Evolutionary conservation across 2,888 invertebrate species (phyloP), one percentile per base, ranked within the genome.

Genomic region (Mactromeris polynyma): DNA sequence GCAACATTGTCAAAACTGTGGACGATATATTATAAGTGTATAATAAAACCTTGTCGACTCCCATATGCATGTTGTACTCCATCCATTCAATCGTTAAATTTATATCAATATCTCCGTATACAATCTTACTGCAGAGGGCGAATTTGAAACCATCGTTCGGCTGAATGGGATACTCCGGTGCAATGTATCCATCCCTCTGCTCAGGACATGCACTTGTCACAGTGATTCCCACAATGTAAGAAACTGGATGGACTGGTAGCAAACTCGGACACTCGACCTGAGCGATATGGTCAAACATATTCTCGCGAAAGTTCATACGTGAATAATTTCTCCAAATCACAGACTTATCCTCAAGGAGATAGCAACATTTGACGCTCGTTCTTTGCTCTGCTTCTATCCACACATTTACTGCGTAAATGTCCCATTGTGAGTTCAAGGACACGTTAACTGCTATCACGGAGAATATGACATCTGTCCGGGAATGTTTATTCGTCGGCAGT

Each of bases 1-100:
- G 21, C n/a, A 89, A 42, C 21, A 89, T n/a, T 46, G 42, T 17
- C 3, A 36, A 31, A 38, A 78, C 46, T 4, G 11, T 38, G 4
- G 64, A 17, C 14, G 89, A 81, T 42, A 86, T 26, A 36, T 89
- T 83, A 54, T 86, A 86, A 21, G 80, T 51, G 40, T 83, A 89
- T 33, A 81, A 19, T 11, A 89, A n/a, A 26, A 89, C 84, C 69
- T 81, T 79, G 42, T 73, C 77, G 31, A 89, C 86, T 21, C 86
- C 83, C 89, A 89, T 89, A 31, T 83, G 54, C 36, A 14, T 83
- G 40, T 89, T 40, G 54, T 89, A 86, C 26, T 89, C 89, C 86
- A 89, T 83, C 89, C 89, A 89, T 46, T 89, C 89, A n/a, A 89
- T 64, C 3, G 79, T 80, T 14, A 89, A 58, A n/a, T 80, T 51